These are phyloP conservation scores for Ischnus inquisitorius DNA, from an alignment of 2,888 invertebrate species.

Conservation along the genomic window DNA sequence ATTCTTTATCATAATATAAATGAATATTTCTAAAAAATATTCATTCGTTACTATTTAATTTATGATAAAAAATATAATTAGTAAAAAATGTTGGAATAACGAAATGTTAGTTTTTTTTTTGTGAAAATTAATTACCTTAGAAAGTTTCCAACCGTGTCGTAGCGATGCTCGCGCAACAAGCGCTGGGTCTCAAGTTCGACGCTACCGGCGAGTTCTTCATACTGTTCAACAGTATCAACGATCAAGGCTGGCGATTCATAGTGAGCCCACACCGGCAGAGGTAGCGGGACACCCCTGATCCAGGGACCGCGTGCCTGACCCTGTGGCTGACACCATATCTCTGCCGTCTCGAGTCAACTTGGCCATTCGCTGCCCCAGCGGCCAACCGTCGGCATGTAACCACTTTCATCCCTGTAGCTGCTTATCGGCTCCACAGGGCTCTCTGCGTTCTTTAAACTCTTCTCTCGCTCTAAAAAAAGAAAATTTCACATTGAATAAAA, in stretches of 20 bases:
- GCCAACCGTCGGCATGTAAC: constrained; percentile 93
- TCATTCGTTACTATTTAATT: no score
- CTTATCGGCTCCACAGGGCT: constrained; percentile 86
- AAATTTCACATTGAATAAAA: background rate
- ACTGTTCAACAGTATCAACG: constrained; percentile 88
- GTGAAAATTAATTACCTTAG: constrained; percentile 85
- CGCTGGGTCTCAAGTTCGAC: constrained; percentile 93
- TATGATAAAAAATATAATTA: no score
- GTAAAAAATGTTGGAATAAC: no score
- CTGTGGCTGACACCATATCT: constrained; percentile 86
- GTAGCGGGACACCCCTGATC: constrained; percentile 90
- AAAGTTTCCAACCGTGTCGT: constrained; percentile 96
- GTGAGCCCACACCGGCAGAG: constrained; percentile 91
- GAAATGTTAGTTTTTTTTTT: background rate
- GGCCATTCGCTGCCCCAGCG: constrained; percentile 98
- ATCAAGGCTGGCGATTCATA: constrained; percentile 86
- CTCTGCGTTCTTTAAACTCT: constrained; percentile 84
- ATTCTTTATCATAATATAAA: no score
- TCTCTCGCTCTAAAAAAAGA: constrained; percentile 83
- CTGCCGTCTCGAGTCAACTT: constrained; percentile 96
- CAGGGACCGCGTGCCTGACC: constrained; percentile 86
- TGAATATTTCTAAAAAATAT: no score
- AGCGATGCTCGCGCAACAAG: constrained; percentile 93
- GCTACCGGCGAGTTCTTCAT: constrained; percentile 92
- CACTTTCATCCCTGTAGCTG: constrained; percentile 87